Percentiles rank a stretch among this genome's conserved stretches.
These are phyloP conservation scores for Ptyas mucosa DNA, from an alignment of 2,113 vertebrate genomes.

Conservation along the genomic window DNA sequence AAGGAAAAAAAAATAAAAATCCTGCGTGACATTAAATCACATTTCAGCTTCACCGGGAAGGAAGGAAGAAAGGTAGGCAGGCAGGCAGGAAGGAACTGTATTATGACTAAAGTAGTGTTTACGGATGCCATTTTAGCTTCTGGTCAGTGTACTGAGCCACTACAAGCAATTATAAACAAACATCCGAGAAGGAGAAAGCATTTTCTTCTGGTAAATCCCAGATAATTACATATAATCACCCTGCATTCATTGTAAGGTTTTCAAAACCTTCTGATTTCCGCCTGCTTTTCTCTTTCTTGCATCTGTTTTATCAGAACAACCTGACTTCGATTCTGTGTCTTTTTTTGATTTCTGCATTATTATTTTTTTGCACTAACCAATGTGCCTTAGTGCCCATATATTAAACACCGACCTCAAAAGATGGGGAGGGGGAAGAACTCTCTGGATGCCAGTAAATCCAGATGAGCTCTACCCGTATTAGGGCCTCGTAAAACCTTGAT, in stretches of 20 bases:
- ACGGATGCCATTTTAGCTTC: background rate
- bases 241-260: background rate
- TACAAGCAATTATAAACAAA: background rate
- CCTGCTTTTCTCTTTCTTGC: background rate
- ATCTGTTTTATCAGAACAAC: background rate
- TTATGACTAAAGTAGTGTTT: background rate
- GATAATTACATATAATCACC: constrained; percentile 1
- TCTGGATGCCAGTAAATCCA: background rate
- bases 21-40: background rate
- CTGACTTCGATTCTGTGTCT: background rate
- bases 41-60: background rate
- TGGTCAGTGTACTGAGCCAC: background rate
- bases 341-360: background rate
- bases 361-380: background rate
- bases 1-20: background rate
- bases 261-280: background rate
- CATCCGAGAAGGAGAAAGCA: background rate
- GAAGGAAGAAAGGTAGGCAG: background rate
- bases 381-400: background rate
- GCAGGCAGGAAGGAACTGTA: background rate
- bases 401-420: too few species aligned
- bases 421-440: too few species aligned
- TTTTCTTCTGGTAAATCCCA: background rate
- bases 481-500: background rate
- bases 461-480: background rate